Conservation (phyloP, 1,140 invertebrate genomes). For the Euwallacea similis region DNA sequence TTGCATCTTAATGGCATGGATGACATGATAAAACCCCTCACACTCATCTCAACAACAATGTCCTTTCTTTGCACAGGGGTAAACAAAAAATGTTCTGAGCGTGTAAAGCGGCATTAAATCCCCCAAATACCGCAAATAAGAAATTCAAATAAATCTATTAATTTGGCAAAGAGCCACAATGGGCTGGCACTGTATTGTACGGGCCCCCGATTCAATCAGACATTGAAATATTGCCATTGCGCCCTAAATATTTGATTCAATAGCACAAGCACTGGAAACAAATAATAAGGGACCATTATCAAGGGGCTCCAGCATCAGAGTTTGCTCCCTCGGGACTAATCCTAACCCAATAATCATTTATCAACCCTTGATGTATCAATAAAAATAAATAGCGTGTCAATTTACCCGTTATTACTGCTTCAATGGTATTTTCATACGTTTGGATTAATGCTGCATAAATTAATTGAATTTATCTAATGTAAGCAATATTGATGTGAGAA, state of each 20-base stretch:
- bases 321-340: conserved; percentile 22
- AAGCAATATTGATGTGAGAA: no score
- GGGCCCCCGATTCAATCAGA: conserved; percentile 34
- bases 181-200: conserved; percentile 25
- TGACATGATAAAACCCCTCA: no score
- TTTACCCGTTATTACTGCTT: conserved; percentile 10
- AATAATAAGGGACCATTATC: conserved; percentile 32
- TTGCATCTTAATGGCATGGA: not conserved
- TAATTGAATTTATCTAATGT: no score
- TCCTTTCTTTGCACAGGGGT: no score
- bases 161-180: conserved; percentile 31
- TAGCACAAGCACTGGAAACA: conserved; percentile 31
- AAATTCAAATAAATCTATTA: conserved; percentile 36
- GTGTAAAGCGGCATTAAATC: conserved; percentile 27
- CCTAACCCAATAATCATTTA: conserved; percentile 41
- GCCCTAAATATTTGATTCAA: conserved; percentile 39
- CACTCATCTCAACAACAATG: no score
- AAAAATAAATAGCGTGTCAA: conserved; percentile 39
- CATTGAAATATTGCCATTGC: conserved; percentile 34
- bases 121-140: conserved; percentile 18
- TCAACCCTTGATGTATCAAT: conserved; percentile 40
- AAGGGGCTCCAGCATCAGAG: conserved; percentile 21
- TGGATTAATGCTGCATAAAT: not conserved
- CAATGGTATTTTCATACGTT: conserved; percentile 9
- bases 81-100: not conserved